Conservation (phyloP, 2,888 invertebrate genomes). For the Eretmocerus hayati region DNA sequence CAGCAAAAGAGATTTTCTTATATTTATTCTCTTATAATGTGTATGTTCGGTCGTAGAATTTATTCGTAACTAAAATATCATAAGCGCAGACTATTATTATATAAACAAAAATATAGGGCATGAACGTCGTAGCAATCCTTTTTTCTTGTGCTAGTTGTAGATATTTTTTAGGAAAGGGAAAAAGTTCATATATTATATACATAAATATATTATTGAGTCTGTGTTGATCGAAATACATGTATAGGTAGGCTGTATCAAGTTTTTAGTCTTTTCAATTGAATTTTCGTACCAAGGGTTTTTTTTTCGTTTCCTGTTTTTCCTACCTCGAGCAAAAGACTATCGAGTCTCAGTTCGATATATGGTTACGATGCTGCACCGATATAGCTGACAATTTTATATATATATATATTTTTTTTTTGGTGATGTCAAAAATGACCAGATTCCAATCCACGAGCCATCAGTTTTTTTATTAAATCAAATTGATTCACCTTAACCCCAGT, state of each 20-base stretch:
- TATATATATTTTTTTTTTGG: too few relatives aligned
- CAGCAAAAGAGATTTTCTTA: constrained; percentile 38
- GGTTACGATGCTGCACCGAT: too few relatives aligned
- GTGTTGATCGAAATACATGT: constrained; percentile 33
- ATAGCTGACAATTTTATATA: too few relatives aligned
- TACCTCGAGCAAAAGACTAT: constrained; percentile 14
- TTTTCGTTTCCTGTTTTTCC: constrained; percentile 15
- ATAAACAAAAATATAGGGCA: constrained; percentile 17
- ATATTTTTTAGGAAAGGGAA: constrained; percentile 20
- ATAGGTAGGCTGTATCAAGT: constrained; percentile 19
- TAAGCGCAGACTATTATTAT: constrained; percentile 26
- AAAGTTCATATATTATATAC: constrained; percentile 28
- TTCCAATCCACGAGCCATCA: too few relatives aligned
- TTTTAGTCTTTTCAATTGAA: constrained; percentile 35
- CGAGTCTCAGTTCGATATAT: constrained; percentile 35
- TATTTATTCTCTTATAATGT: constrained; percentile 43
- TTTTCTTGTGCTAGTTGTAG: constrained; percentile 20
- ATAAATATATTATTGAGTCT: constrained; percentile 37
- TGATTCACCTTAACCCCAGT: too few relatives aligned
- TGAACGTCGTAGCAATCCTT: constrained; percentile 11
- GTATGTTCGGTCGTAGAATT: not conserved
- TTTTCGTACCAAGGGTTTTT: constrained; percentile 6
- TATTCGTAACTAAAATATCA: not conserved
- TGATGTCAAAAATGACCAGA: too few relatives aligned
- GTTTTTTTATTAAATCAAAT: too few relatives aligned